Conservation (phyloP, 2,113 vertebrate species). For the Leptosomus discolor region DNA sequence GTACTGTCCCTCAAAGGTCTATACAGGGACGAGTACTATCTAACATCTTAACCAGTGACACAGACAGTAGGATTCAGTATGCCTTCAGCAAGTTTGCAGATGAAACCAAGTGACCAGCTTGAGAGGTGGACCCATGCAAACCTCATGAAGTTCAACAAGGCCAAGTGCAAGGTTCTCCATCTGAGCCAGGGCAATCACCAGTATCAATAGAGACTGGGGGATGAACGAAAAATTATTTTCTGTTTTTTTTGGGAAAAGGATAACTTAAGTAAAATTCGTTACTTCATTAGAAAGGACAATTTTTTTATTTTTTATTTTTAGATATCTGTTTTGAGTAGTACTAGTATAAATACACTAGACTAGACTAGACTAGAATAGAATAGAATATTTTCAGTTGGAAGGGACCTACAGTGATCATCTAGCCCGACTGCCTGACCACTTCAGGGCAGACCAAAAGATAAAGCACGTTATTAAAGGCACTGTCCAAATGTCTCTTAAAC, state of each 20-base stretch:
- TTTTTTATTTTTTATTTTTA: background rate
- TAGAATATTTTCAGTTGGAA: background rate
- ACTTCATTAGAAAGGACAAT: background rate
- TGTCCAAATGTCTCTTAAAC: too few relatives aligned
- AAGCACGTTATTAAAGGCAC: too few relatives aligned
- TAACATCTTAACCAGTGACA: background rate
- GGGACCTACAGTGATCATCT: accelerated
- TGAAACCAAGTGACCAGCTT: background rate
- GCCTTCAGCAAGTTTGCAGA: background rate
- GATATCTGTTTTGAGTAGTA: background rate
- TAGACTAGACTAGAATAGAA: too few relatives aligned
- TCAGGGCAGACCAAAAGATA: background rate
- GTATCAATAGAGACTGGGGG: too few relatives aligned
- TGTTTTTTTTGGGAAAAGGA: background rate
- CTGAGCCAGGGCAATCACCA: too few relatives aligned
- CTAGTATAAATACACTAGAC: too few relatives aligned
- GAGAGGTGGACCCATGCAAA: too few relatives aligned
- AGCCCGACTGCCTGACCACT: background rate
- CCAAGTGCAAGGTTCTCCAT: too few relatives aligned
- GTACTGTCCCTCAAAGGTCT: background rate
- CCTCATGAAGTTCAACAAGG: too few relatives aligned
- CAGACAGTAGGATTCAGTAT: background rate
- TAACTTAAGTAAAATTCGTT: background rate
- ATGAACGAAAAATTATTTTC: background rate
- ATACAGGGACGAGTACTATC: background rate